Conservation (phyloP, 2,888 invertebrate species). For the Lasioglossum pauxillum region DNA sequence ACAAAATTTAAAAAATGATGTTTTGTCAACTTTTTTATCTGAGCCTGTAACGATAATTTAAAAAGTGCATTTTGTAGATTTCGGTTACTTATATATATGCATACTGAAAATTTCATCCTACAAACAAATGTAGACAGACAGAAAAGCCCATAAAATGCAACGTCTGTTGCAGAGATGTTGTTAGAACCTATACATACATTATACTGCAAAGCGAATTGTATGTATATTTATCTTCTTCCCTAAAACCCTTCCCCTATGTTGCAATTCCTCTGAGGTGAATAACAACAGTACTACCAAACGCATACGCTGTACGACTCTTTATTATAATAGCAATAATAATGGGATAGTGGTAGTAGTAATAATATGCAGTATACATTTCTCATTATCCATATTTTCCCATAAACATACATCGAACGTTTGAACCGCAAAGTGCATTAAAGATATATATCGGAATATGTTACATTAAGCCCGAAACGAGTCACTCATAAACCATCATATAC, state of each 20-base stretch:
- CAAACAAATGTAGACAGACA: no score
- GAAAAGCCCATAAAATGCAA: no score
- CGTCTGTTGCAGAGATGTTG: no score
- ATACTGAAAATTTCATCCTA: no score
- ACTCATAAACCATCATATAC: slow-evolving; percentile 79
- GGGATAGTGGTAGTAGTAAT: slow-evolving; percentile 71
- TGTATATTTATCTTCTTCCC: no score
- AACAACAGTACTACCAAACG: neutral
- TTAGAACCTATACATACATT: no score
- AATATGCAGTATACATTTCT: slow-evolving; percentile 77
- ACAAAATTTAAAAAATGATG: no score
- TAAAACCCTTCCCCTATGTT: neutral
- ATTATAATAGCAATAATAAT: slow-evolving; percentile 75
- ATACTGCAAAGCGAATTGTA: no score
- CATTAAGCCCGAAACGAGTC: slow-evolving; percentile 78
- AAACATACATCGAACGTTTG: slow-evolving; percentile 74
- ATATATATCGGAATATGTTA: slow-evolving; percentile 78
- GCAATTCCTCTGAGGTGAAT: neutral
- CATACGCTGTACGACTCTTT: slow-evolving; percentile 63
- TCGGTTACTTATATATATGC: no score
- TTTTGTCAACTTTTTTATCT: no score
- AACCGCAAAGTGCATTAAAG: slow-evolving; percentile 70
- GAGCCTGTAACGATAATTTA: no score
- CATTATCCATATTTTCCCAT: slow-evolving; percentile 77
- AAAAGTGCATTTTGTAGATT: no score